Base-by-base conservation (phyloP, 2,113 vertebrate species). In the Pandion haliaetus region DNA sequence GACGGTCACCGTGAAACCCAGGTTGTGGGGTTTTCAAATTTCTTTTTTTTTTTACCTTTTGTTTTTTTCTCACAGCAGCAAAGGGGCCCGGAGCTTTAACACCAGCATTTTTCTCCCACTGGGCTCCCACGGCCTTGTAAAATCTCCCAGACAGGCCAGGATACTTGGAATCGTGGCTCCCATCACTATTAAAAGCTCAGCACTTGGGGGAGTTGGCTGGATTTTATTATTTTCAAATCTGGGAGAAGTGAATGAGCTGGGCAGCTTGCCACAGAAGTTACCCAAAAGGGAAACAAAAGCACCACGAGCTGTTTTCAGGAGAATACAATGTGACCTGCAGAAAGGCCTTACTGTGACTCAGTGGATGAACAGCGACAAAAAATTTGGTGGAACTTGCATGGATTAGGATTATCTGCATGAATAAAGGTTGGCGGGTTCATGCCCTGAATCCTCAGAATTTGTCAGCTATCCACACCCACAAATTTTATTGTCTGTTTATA, bases 381-480 rank as follows among this genome's bases (percentile, higher is more conserved):
- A 42, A 67, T 49, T 59, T 19, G 69, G 69, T 38, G 32, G 57
- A 45, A 76, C 20, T 54, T 28, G 28, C 47, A 67, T n/a, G 66
- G 65, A 72, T 95, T 69, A 72, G 57, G 77, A 94, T 91, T 87
- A 87, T 29, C 29, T 2, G 2, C 4, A 3, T 58, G 55, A 86
- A 90, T 65, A 94, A 86, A 79, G 65, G 62, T 47, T 90, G 78
- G 29, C 1, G 3, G 71, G 67, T 76, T 96, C 67, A 36, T 63
- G 81, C 76, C 62, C 94, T 82, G 95, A 94, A 91, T 84, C 85
- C 63, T 87, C 87, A 55, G 77, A 92, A 92, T 88, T 49, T 90
- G 73, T 77, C 94, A 90, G 62, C 78, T 95, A 18, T 57, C 73
- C 36, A 58, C 73, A 65, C 59, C 69, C 72, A 54, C 65, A 81